Base-by-base conservation (phyloP, 2,888 invertebrate species). In the Tinea trinotella region DNA sequence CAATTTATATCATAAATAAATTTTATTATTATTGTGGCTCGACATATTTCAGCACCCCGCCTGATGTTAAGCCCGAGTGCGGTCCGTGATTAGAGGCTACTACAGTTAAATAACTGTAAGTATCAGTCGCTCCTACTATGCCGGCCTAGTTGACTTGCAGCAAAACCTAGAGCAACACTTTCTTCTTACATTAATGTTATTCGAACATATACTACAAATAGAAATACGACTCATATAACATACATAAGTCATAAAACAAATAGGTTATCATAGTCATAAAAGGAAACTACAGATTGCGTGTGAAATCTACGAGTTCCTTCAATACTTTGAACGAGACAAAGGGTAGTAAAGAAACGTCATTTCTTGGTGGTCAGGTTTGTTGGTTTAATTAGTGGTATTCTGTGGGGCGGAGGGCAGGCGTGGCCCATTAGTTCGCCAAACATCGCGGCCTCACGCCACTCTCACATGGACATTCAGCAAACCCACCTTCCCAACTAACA, bases 381-480 rank as follows among this genome's bases (percentile, higher is more conserved):
- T 50, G 64, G 68, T 64, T 70, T 70, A 74, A 74, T 75, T 71
- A 70, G 71, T 68, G 63, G 62, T 64, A 62, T 67, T 69, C 60
- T 57, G 66, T 65, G 63, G 52, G 36, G 12, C 59, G 52, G 56
- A 57, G 24, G 48, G 59, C 64, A 64, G 78, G 81, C 64, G 76
- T 66, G 75, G 70, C 65, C 81, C 80, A 83, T 82, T 82, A 81
- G 70, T 61, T 72, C 66, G 62, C 65, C 70, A 81, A 82, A 82
- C 80, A 80, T 60, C 62, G 63, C 61, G 61, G 58, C 57, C 63
- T 67, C 66, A 67, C 67, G 70, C 60, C 66, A 59, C 20, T 24
- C 24, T 24, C 46, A 46, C 19, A 19, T 50, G 50, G 22, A 24
- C 24, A 24, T 50, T 24, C 24, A 18, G 50, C 50, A 13, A 24